These are phyloP conservation scores for Drosophila neutralis DNA, from an alignment of 2,888 invertebrate species.

Conservation along the genomic window DNA sequence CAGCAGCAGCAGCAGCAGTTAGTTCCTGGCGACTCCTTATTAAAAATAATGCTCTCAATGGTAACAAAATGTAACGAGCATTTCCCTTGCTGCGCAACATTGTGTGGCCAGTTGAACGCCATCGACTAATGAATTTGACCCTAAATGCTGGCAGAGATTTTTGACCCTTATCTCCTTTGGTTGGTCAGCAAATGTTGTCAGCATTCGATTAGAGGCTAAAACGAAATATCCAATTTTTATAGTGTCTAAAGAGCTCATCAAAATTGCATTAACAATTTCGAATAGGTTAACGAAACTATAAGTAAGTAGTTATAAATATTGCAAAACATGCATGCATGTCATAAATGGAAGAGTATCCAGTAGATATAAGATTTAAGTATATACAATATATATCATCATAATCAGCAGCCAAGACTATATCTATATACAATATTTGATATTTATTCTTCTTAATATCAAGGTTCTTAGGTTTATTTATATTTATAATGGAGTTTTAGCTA, in stretches of 20 bases:
- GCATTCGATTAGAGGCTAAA: background rate
- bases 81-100: conserved; percentile 10
- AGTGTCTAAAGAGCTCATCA: background rate
- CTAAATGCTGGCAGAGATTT: conserved; percentile 45
- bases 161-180: background rate
- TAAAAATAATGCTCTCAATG: conserved; percentile 69
- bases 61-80: conserved; percentile 61
- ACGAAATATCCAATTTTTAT: background rate
- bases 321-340: background rate
- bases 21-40: conserved; percentile 57
- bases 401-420: background rate
- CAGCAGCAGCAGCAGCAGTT: conserved; percentile 9
- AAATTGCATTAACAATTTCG: conserved; percentile 1
- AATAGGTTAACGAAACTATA: background rate
- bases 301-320: background rate
- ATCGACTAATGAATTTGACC: conserved; percentile 37
- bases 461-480: no score
- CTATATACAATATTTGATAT: background rate
- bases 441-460: background rate
- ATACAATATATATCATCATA: no score
- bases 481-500: background rate
- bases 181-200: conserved; percentile 11
- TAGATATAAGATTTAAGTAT: no score
- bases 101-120: conserved; percentile 24
- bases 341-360: background rate